A percentile compares a stretch with the other conserved stretches of the same genome.
phyloP scores from a whole-genome alignment of 2,797 vertebrate species.

The Enteromius viviparus region DNA sequence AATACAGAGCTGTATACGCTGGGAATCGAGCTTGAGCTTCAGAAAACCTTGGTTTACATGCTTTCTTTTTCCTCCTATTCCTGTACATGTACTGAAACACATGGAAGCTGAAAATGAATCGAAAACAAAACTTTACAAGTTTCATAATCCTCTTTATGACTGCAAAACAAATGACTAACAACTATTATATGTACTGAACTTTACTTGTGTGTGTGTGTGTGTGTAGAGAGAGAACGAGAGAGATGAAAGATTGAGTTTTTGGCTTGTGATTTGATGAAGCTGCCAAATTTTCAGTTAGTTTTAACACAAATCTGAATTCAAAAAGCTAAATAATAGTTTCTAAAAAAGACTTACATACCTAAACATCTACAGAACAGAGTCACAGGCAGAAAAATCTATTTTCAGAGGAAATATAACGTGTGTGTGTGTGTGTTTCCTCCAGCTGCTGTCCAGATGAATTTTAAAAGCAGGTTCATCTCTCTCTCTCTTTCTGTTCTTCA shows the following conservation, averaged over 20 bases:
- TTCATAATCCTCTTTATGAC: not conserved
- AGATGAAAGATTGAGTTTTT: not conserved
- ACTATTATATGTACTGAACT: no score
- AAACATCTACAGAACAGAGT: not conserved
- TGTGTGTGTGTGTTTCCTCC: not conserved
- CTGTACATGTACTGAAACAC: no score
- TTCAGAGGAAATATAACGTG: not conserved
- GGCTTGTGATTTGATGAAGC: not conserved
- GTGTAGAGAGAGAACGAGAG: no score
- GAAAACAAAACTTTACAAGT: not conserved
- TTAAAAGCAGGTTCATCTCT: constrained; percentile 9
- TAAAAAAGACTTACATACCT: no score
- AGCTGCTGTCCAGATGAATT: constrained; percentile 30
- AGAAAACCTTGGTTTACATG: no score
- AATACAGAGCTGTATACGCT: no score
- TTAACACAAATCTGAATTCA: not conserved
- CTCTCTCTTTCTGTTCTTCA: constrained; percentile 11
- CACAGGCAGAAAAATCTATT: not conserved
- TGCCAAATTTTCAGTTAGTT: not conserved
- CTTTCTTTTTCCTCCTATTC: no score
- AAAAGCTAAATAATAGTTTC: not conserved
- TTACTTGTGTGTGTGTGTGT: no score
- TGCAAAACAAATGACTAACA: no score
- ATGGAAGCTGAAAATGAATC: not conserved
- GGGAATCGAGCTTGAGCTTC: no score